Conservation (phyloP, 2,888 invertebrate species). For the Sinohyriopsis cumingii region DNA sequence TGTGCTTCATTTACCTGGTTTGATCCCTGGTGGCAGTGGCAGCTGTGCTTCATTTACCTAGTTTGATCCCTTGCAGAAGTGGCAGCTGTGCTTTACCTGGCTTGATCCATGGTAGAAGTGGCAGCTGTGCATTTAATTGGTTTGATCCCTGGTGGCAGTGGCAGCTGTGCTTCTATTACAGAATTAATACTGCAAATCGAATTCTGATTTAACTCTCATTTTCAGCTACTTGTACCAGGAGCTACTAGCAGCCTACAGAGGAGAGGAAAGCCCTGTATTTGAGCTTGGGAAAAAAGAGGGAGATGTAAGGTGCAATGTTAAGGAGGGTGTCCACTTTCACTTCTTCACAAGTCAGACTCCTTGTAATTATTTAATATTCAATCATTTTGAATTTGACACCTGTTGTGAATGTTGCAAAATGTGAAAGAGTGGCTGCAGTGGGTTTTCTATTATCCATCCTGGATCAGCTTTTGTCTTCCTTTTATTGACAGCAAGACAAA, state of each 20-base stretch:
- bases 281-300: conserved; percentile 16
- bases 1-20: no score
- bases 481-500: no score
- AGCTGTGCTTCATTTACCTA: no score
- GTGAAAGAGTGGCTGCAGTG: background rate
- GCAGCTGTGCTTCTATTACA: background rate
- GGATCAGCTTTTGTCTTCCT: no score
- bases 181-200: background rate
- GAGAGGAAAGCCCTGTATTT: conserved; percentile 46
- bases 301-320: conserved; percentile 70
- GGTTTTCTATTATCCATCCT: no score
- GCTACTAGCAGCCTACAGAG: conserved; percentile 36
- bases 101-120: no score
- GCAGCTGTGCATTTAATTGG: no score
- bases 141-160: no score
- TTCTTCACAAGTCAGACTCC: conserved; percentile 91
- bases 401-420: background rate
- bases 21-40: no score
- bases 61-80: no score
- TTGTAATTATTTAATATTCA: conserved; percentile 74
- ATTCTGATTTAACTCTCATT: conserved; percentile 1
- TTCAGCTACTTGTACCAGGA: conserved; percentile 61
- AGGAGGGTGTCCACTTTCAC: conserved; percentile 80
- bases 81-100: no score
- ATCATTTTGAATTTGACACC: background rate